phyloP scores from a whole-genome alignment of 2,888 invertebrate species.

The Pterostichus madidus region DNA sequence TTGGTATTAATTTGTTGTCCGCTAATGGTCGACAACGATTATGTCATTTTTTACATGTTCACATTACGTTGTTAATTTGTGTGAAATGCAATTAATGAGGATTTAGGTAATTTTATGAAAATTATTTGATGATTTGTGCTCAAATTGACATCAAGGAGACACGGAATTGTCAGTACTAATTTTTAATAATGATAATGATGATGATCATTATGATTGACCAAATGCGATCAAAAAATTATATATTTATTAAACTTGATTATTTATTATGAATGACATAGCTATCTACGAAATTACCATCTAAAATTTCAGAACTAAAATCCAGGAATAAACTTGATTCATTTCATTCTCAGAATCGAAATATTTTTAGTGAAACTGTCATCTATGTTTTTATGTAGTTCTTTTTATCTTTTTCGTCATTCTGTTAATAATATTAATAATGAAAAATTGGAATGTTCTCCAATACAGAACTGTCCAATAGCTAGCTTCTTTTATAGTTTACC shows the following conservation, averaged over 20 bases:
- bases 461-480: too few species aligned
- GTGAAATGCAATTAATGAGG: conserved; percentile 40
- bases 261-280: not conserved
- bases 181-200: conserved; percentile 40
- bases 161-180: conserved; percentile 37
- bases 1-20: conserved; percentile 51
- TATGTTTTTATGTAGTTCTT: too few species aligned
- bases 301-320: not conserved
- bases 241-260: conserved; percentile 21
- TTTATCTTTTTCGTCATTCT: too few species aligned
- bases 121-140: conserved; percentile 50
- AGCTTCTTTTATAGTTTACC: too few species aligned
- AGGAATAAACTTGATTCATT: conserved; percentile 5
- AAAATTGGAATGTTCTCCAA: too few species aligned
- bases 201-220: conserved; percentile 23
- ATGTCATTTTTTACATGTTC: conserved; percentile 45
- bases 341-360: not conserved
- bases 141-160: conserved; percentile 43
- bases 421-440: too few species aligned
- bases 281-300: not conserved
- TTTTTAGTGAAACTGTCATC: not conserved
- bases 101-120: conserved; percentile 52
- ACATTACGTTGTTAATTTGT: conserved; percentile 47
- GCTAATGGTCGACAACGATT: conserved; percentile 46
- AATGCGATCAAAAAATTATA: conserved; percentile 36